Evolutionary conservation across 2,113 vertebrate species (phyloP), one percentile per base, ranked within the genome.

Genomic region (Danio rerio): DNA sequence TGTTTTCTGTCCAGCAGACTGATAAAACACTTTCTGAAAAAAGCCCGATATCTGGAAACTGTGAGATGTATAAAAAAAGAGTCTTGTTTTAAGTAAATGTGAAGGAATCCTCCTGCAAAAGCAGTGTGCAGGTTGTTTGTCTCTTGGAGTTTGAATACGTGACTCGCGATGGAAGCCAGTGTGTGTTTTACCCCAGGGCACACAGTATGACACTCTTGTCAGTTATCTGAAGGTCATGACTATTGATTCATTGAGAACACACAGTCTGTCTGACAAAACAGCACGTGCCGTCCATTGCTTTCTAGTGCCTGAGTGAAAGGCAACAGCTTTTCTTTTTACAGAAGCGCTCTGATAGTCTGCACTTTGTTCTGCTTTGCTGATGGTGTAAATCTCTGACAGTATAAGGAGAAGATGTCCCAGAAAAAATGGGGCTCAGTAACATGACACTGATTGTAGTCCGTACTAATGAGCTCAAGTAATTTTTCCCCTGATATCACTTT

Each of bases 181-280:
- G 49, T 59, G 65, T 53, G 76, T 55, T 1, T 55, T 20, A 59
- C 76, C 56, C 43, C 42, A 78, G 59, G 77, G 55, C 74, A 42
- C 49, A 68, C 77, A 79, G 12, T 65, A 53, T 83, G 63, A 78
- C 76, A 71, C 20, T 62, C 31, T 16, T 74, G 70, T 56, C 75
- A 83, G 65, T 84, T 20, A 59, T 74, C 61, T 55, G 58, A 81
- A 84, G 77, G 83, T 84, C 78, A 80, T 84, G 52, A 63, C 69
- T 84, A 84, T 84, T 84, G 78, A 81, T 80, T 68, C 16, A 73
- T 45, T 49, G 58, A 75, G 61, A 84, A 65, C 58, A 80, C 49
- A 62, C 56, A 43, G 77, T 71, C 75, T 63, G 74, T 49, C 81
- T 61, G 52, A 50, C 74, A 43, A 78, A 71, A 68, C 81, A 58